A percentile compares a stretch with the other conserved stretches of the same genome.
Evolutionary conservation across 53 echinoderm and acorn worm genomes (phyloP).

Genomic region (Patiria pectinifera): DNA sequence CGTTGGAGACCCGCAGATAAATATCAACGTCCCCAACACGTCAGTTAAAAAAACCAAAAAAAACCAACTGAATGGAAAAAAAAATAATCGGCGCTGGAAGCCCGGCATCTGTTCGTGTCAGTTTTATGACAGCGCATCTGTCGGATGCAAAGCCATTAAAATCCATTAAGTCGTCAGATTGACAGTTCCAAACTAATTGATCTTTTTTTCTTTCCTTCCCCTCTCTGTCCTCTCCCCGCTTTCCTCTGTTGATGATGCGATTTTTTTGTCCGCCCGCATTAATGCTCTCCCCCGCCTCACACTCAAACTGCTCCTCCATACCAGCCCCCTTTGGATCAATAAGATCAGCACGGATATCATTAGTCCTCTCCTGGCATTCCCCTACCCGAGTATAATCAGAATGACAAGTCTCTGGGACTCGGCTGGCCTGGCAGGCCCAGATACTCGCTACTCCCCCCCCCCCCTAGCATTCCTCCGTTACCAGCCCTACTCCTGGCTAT

Average conservation of each 20-base stretch:
- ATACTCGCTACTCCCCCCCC: background rate
- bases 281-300: background rate
- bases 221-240: background rate
- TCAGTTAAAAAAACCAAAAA: background rate
- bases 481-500: conserved; percentile 43
- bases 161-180: conserved; percentile 56
- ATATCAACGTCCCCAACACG: background rate
- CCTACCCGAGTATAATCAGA: conserved; percentile 42
- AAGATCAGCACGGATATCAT: conserved; percentile 36
- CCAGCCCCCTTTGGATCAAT: conserved; percentile 35
- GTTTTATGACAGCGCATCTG: conserved; percentile 48
- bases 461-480: conserved; percentile 48
- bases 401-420: conserved; percentile 20
- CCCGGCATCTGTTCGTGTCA: conserved; percentile 48
- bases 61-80: background rate
- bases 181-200: conserved; percentile 59
- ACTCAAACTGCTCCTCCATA: conserved; percentile 12
- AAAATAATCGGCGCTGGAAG: conserved; percentile 16
- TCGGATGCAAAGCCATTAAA: conserved; percentile 35
- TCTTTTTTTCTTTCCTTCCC: background rate
- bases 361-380: conserved; percentile 32
- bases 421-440: background rate
- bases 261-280: background rate
- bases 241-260: background rate
- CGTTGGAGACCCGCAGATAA: conserved; percentile 1